Evolutionary conservation across 2,888 invertebrate genomes (phyloP).

Genomic region (Chesias legatella): DNA sequence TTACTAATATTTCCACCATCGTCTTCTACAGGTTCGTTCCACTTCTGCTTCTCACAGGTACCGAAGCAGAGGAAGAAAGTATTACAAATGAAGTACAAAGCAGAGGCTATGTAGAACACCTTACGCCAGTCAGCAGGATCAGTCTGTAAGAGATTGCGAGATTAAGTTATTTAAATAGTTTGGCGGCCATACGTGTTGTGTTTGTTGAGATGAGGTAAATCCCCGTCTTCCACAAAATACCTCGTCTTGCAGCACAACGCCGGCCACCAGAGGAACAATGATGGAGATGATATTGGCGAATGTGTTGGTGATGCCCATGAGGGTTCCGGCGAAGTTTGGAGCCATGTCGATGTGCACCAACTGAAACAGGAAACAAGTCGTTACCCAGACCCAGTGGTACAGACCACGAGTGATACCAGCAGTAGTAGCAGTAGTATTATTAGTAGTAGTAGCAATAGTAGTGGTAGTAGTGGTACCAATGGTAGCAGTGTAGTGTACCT

Average conservation of each 20-base stretch:
- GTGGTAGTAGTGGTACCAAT: too few relatives aligned
- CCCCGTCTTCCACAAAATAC: conserved; percentile 24
- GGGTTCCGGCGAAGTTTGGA: conserved; percentile 88
- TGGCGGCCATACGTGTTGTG: too few relatives aligned
- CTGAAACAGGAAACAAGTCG: conserved; percentile 73
- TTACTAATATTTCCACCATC: not conserved
- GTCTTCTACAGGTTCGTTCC: conserved; percentile 78
- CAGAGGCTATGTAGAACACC: conserved; percentile 86
- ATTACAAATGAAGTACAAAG: conserved; percentile 83
- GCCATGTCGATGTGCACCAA: conserved; percentile 91
- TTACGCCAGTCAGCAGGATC: conserved; percentile 84
- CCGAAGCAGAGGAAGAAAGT: conserved; percentile 84
- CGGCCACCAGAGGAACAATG: conserved; percentile 87
- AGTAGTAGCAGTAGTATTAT: too few relatives aligned
- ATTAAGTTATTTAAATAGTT: too few relatives aligned
- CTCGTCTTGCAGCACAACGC: conserved; percentile 82
- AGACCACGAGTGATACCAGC: too few relatives aligned
- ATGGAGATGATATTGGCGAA: conserved; percentile 87
- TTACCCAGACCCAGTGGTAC: too few relatives aligned
- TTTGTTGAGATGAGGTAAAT: too few relatives aligned
- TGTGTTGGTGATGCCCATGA: conserved; percentile 92
- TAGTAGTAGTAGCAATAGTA: too few relatives aligned
- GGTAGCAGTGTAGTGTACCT: too few relatives aligned
- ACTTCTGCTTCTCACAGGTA: conserved; percentile 83
- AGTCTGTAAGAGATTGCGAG: conserved; percentile 61